A percentile compares a stretch with the other conserved stretches of the same genome.
phyloP scores from a whole-genome alignment of 1,140 invertebrate species.

The Trichoplusia ni region DNA sequence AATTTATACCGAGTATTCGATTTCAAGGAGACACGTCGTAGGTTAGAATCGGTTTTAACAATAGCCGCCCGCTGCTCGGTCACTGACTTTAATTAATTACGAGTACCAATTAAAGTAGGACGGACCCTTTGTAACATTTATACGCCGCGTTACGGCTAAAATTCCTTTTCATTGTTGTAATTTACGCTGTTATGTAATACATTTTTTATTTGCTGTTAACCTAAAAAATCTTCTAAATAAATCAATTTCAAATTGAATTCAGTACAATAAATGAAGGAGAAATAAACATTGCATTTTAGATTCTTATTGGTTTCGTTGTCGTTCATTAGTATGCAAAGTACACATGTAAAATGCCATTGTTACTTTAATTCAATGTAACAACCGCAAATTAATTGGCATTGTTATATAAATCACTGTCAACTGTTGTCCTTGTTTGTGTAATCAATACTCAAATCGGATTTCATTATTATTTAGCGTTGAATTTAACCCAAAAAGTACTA shows the following conservation, averaged over 20 bases:
- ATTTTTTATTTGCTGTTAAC: neutral
- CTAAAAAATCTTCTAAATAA: neutral
- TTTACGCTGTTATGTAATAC: neutral
- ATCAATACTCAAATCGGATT: neutral
- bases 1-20: neutral
- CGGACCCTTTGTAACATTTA: conserved; percentile 29
- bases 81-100: conserved; percentile 42
- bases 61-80: conserved; percentile 23
- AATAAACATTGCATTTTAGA: too few relatives aligned
- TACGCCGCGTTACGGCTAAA: neutral
- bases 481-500: neutral
- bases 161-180: conserved; percentile 19
- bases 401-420: conserved; percentile 19
- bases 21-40: conserved; percentile 19
- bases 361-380: neutral
- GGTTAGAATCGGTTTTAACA: conserved; percentile 14
- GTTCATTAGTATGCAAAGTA: neutral
- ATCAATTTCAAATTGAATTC: too few relatives aligned
- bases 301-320: neutral
- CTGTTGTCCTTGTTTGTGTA: conserved; percentile 1
- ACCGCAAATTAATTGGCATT: conserved; percentile 2
- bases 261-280: too few relatives aligned
- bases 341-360: neutral
- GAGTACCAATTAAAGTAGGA: conserved; percentile 34
- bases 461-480: neutral